Evolutionary conservation across 2,888 invertebrate species (phyloP).

Genomic region (Drosophila sordidula): DNA sequence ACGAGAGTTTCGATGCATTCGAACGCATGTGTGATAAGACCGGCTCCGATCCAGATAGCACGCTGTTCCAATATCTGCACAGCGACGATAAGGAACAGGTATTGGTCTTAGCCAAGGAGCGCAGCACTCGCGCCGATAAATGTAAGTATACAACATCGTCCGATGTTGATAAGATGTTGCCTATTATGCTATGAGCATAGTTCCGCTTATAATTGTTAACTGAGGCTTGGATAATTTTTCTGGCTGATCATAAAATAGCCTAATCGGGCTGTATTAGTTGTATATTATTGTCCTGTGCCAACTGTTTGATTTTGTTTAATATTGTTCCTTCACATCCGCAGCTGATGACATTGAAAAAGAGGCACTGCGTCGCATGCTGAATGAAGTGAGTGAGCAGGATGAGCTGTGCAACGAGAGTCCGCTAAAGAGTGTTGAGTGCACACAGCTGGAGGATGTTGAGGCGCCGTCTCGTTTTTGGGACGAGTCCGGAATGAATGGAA

Average conservation of each 20-base stretch:
- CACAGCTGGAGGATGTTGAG: constrained; percentile 83
- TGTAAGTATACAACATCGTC: constrained; percentile 32
- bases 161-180: no score
- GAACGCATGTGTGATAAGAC: constrained; percentile 84
- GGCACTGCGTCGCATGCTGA: constrained; percentile 73
- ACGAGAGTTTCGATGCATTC: constrained; percentile 82
- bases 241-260: no score
- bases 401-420: constrained; percentile 68
- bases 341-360: constrained; percentile 67
- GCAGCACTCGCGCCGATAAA: constrained; percentile 33
- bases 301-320: no score
- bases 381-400: constrained; percentile 59
- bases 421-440: constrained; percentile 70
- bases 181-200: no score
- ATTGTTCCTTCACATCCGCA: neutral
- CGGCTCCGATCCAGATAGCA: constrained; percentile 83
- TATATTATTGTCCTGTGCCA: no score
- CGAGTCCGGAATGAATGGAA: constrained; percentile 56
- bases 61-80: constrained; percentile 81
- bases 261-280: no score
- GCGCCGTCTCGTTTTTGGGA: constrained; percentile 84
- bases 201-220: no score
- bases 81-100: constrained; percentile 70
- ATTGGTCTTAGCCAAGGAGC: constrained; percentile 59
- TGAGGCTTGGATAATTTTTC: no score